phyloP scores from a whole-genome alignment of 2,113 vertebrate genomes.

The Fregetta grallaria region DNA sequence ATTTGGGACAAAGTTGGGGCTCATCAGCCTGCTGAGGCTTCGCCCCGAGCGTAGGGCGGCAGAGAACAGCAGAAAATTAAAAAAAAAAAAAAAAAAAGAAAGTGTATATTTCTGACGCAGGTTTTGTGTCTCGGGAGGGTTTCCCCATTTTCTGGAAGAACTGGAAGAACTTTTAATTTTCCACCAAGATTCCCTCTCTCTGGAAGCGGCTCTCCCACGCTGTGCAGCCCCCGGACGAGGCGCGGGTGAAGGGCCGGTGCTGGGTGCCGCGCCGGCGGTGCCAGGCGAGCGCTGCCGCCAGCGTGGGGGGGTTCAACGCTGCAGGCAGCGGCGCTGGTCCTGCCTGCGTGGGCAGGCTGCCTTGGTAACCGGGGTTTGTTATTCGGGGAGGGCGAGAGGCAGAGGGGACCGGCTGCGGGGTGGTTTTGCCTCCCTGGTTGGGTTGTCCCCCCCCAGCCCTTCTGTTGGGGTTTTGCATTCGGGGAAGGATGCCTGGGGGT shows the following conservation, averaged over 20 bases:
- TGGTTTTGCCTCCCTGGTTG: fast-evolving
- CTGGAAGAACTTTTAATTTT: neutral
- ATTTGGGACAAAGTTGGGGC: neutral
- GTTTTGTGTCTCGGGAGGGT: neutral
- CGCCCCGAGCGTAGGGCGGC: fast-evolving
- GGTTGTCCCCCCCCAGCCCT: neutral
- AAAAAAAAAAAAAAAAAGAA: too few relatives aligned
- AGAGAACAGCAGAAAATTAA: neutral
- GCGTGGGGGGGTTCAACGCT: fast-evolving
- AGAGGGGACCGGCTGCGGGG: neutral
- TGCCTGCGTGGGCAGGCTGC: neutral
- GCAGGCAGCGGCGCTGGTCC: neutral
- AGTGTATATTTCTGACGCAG: fast-evolving
- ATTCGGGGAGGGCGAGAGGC: fast-evolving
- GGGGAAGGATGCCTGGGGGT: neutral
- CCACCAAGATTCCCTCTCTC: neutral
- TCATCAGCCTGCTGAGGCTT: neutral
- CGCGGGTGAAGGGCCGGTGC: neutral
- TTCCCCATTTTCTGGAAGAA: neutral
- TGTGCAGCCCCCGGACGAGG: fast-evolving
- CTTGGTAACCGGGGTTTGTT: neutral
- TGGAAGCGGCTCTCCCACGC: neutral
- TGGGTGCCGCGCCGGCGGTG: neutral
- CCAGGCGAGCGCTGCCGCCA: neutral
- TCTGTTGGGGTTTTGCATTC: neutral